These are phyloP conservation scores for Dryocosmus kuriphilus DNA, from an alignment of 2,888 invertebrate species.

Conservation along the genomic window DNA sequence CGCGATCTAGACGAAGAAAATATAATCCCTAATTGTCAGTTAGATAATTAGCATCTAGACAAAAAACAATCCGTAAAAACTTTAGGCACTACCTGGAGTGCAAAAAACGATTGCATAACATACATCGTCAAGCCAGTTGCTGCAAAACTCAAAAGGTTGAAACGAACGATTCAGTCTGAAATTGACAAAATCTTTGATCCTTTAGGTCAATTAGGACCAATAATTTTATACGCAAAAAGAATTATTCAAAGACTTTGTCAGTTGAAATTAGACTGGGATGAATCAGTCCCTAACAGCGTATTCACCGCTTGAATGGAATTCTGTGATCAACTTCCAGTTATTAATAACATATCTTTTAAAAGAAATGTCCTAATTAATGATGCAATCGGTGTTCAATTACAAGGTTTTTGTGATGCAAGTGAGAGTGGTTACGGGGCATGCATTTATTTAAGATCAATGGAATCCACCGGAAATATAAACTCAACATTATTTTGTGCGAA, in stretches of 20 bases:
- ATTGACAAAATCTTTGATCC: neutral
- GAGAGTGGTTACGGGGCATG: slow-evolving; percentile 51
- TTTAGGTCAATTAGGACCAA: slow-evolving; percentile 51
- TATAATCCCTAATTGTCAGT: neutral
- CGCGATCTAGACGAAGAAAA: neutral
- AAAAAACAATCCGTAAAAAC: neutral
- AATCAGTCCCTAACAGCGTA: slow-evolving; percentile 47
- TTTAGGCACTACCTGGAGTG: neutral
- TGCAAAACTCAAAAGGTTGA: neutral
- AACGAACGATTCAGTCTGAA: slow-evolving; percentile 20
- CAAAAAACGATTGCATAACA: slow-evolving; percentile 11
- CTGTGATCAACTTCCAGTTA: slow-evolving; percentile 11
- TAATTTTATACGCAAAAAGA: slow-evolving; percentile 49
- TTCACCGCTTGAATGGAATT: slow-evolving; percentile 44
- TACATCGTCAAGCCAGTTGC: slow-evolving; percentile 24
- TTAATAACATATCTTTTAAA: neutral
- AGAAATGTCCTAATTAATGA: neutral
- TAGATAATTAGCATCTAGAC: neutral
- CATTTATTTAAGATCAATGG: slow-evolving; percentile 17
- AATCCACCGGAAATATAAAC: neutral
- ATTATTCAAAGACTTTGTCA: slow-evolving; percentile 52
- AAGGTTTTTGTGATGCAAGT: slow-evolving; percentile 54
- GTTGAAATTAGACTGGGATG: slow-evolving; percentile 52
- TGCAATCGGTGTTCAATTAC: slow-evolving; percentile 45
- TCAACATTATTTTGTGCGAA: neutral